Evolutionary conservation across 2,113 vertebrate genomes (phyloP).

Genomic region (Galemys pyrenaicus): DNA sequence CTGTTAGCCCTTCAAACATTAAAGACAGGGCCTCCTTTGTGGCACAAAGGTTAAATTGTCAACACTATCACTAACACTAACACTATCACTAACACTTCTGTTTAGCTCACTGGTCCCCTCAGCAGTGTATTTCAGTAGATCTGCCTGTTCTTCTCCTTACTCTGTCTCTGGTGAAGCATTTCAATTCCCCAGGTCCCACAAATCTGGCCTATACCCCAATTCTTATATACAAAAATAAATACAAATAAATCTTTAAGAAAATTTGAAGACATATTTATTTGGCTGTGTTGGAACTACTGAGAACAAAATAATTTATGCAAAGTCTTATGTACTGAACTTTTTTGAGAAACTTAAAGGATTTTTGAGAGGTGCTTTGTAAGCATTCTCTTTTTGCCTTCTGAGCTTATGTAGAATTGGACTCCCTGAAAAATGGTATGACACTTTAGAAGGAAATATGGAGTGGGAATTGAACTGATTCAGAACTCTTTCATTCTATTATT

Average conservation of each 20-base stretch:
- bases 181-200: too few species aligned
- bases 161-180: too few species aligned
- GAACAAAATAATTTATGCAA: neutral
- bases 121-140: too few species aligned
- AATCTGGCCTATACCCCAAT: too few species aligned
- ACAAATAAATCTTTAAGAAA: neutral
- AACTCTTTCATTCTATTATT: neutral
- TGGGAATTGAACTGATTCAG: neutral
- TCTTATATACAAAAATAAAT: too few species aligned
- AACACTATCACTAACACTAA: too few species aligned
- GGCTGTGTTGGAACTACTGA: neutral
- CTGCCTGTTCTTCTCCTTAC: too few species aligned
- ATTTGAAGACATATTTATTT: neutral
- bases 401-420: neutral
- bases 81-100: too few species aligned
- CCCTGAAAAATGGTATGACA: rapidly evolving
- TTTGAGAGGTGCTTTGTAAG: neutral
- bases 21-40: neutral
- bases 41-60: too few species aligned
- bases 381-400: neutral
- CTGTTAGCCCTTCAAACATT: neutral
- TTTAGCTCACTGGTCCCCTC: too few species aligned
- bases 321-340: neutral
- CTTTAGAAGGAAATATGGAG: neutral
- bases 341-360: neutral